Evolutionary conservation across 2,113 vertebrate species (phyloP), one percentile per base, ranked within the genome.

Genomic region (Agapornis roseicollis): DNA sequence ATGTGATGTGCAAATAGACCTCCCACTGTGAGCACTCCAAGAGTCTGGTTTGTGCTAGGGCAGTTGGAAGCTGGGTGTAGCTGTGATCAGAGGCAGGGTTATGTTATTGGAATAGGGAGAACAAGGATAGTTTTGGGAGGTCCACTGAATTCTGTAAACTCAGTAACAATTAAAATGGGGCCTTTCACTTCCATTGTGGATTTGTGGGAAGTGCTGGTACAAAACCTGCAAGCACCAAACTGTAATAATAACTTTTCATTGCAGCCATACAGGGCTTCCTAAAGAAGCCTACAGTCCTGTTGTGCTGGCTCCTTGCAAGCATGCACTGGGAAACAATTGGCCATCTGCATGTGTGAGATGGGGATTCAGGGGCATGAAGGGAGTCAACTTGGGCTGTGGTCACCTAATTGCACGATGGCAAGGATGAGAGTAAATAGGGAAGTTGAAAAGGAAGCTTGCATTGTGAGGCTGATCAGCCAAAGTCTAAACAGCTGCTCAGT

Each of bases 1-100:
- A 95, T 95, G 95, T 95, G 92, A 90, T 89, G 95, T 53, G 79
- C 88, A 86, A 87, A 88, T 17, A 88, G 97, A 96, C 97, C 97
- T 98, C 97, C 96, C 96, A 87, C 53, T 0, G 11, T 18, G 88
- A 88, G 65, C n/a, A 11, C 29, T 37, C 42, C n/a, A 31, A 29
- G 95, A 68, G 72, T 41, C 69, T 79, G 25, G 8, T 81, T 17
- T 64, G 95, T 85, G 52, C 42, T 8, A 2, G 2, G 44, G 47
- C 37, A 80, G 31, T 61, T 82, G 89, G 88, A 91, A 42, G 71
- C 55, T 15, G 66, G 58, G 37, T 22, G 28, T 80, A 69, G 64
- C 86, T 78, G 68, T 31, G 41, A 35, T 53, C 65, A 47, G 73
- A 66, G 65, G 23, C 37, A 5, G 63, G 24, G 33, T 55, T 56